These are phyloP conservation scores for Neotoma lepida DNA, from an alignment of 2,113 vertebrate species.

Conservation along the genomic window DNA sequence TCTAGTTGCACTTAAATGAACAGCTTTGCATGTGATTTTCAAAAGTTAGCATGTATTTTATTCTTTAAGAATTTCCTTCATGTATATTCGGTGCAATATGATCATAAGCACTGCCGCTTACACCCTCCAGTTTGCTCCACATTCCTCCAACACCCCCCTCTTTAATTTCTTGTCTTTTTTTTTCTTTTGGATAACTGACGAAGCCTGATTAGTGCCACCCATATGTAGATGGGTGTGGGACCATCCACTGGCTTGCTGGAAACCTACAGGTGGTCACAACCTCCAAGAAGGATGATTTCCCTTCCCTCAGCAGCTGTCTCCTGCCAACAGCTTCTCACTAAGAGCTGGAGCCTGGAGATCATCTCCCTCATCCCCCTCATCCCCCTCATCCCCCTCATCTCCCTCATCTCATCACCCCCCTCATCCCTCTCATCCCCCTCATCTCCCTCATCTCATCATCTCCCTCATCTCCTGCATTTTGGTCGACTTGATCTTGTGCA, in stretches of 20 bases:
- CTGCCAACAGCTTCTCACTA: too few species aligned
- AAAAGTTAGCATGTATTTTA: neutral
- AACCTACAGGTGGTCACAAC: neutral
- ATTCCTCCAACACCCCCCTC: neutral
- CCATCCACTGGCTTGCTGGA: too few species aligned
- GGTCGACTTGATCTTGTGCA: neutral
- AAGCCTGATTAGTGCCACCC: neutral
- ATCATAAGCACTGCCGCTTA: neutral
- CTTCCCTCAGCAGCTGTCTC: neutral
- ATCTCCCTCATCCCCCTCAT: neutral
- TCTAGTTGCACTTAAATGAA: neutral
- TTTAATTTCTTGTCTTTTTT: neutral
- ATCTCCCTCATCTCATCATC: neutral
- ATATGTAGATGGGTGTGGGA: neutral
- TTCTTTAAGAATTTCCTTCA: neutral
- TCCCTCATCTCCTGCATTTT: neutral
- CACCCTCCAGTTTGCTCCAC: neutral
- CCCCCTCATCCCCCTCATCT: neutral
- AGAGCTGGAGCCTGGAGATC: neutral
- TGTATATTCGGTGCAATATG: too few species aligned
- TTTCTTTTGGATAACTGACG: neutral
- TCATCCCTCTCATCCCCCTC: neutral
- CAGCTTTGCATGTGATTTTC: neutral
- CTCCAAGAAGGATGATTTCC: neutral
- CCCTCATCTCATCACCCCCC: too few species aligned